Base-by-base conservation (phyloP, 2,888 invertebrate genomes). In the Laspeyria flexula region DNA sequence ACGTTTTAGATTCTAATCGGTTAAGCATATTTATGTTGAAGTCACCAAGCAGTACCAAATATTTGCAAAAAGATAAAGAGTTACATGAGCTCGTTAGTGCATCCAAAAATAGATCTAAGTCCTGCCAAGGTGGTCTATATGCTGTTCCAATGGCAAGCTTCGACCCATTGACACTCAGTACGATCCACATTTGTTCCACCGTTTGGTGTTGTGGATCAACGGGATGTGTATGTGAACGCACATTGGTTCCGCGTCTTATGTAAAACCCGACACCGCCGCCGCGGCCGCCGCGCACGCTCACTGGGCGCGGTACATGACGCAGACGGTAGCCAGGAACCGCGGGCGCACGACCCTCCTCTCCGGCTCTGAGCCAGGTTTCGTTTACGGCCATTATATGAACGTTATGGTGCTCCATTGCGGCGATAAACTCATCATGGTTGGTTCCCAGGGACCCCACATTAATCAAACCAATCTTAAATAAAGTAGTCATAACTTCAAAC, bases 41-140 rank as follows among this genome's bases (percentile, higher is more conserved):
- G 42, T 62, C 54, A 5, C 53, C 65, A 12, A 52, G 11, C 11
- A 61, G 23, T 11, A 61, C 31, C 3, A 49, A 15, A 16, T 48
- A 27, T 30, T 57, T 47, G 39, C 47, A 43, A 21, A 9, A 13
- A 0, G 41, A 7, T 9, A 53, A 33, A n/a, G 53, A 9, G 1
- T 7, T 16, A 1, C 53, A 13, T 0, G 55, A 38, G n/a, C 44
- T 47, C 3, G 43, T 33, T 0, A 60, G 11, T 0, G 50, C 50
- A 10, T 55, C 53, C 1, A 60, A 16, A 39, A 60, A 60, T 2
- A 55, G 1, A 25, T 56, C 47, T 3, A 55, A n/a, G 12, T 41
- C 16, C 2, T 46, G 3, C 54, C 55, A 56, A 18, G 35, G 49
- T 1, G 51, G 54, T 1, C 54, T 43, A 13, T 58, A 58, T 0